A percentile compares a stretch with the other conserved stretches of the same genome.
Evolutionary conservation across 1,140 invertebrate species (phyloP).

Genomic region (Cydia pomonella): DNA sequence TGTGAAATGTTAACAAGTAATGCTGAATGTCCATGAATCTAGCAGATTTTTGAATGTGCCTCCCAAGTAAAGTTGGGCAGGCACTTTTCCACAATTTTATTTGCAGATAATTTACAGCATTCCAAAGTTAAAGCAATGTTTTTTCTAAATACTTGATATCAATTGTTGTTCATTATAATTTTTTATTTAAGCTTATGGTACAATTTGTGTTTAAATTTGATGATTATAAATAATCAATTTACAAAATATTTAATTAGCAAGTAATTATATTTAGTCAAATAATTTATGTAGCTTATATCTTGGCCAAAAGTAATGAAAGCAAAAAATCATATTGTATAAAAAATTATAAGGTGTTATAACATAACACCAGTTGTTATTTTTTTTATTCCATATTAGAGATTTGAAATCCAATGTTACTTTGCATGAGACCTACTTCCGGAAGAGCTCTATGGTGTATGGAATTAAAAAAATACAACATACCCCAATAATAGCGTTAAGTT

Average conservation of each 20-base stretch:
- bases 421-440: constrained; percentile 5
- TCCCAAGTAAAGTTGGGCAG: neutral
- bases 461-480: constrained; percentile 82
- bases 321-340: constrained; percentile 34
- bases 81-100: too few species aligned
- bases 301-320: constrained; percentile 10
- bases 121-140: neutral
- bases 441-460: constrained; percentile 31
- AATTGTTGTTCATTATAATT: neutral
- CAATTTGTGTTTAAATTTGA: too few species aligned
- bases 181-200: too few species aligned
- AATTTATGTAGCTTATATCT: neutral
- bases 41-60: neutral
- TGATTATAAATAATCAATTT: too few species aligned
- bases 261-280: too few species aligned
- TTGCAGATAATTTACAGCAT: neutral
- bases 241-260: too few species aligned
- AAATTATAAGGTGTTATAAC: neutral
- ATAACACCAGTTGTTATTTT: constrained; percentile 26
- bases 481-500: constrained; percentile 93
- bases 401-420: neutral
- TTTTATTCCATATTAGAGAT: constrained; percentile 30
- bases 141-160: neutral
- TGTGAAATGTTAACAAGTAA: constrained; percentile 58
- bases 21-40: neutral